Evolutionary conservation across 2,113 vertebrate genomes (phyloP).

Genomic region (Ifrita kowaldi): DNA sequence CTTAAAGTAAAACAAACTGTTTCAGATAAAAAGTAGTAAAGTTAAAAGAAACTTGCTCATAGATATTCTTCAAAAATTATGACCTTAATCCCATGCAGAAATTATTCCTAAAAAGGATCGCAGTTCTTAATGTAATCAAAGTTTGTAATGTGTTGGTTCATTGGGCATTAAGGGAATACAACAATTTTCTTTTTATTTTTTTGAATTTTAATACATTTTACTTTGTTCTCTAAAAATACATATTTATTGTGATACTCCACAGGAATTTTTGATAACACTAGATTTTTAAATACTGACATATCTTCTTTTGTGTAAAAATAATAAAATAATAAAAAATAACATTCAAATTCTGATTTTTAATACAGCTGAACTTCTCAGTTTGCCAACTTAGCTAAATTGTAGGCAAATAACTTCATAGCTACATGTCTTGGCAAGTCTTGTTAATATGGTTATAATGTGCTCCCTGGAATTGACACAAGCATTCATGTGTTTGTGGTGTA

Average conservation of each 20-base stretch:
- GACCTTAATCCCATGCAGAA: not conserved
- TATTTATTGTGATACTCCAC: not conserved
- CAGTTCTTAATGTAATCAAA: not conserved
- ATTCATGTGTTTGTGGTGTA: constrained; percentile 89
- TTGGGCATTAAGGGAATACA: not conserved
- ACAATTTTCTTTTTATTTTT: not conserved
- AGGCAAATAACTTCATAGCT: not conserved
- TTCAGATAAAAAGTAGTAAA: not conserved
- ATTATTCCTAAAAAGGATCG: not conserved
- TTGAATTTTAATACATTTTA: not conserved
- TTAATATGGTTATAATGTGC: constrained; percentile 38
- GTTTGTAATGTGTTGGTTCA: not conserved
- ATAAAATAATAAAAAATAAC: not conserved
- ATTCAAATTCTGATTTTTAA: not conserved
- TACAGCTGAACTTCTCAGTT: not conserved
- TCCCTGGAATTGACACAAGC: constrained; percentile 74
- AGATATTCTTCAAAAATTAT: not conserved
- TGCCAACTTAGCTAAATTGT: not conserved
- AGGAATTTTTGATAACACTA: not conserved
- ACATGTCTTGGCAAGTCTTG: constrained; percentile 14
- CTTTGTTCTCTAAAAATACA: not conserved
- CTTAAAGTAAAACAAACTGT: not conserved
- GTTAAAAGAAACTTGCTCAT: not conserved
- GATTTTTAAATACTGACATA: not conserved
- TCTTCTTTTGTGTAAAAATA: not conserved